Evolutionary conservation across 2,113 vertebrate species (phyloP).

Genomic region (Ceratotherium simum): DNA sequence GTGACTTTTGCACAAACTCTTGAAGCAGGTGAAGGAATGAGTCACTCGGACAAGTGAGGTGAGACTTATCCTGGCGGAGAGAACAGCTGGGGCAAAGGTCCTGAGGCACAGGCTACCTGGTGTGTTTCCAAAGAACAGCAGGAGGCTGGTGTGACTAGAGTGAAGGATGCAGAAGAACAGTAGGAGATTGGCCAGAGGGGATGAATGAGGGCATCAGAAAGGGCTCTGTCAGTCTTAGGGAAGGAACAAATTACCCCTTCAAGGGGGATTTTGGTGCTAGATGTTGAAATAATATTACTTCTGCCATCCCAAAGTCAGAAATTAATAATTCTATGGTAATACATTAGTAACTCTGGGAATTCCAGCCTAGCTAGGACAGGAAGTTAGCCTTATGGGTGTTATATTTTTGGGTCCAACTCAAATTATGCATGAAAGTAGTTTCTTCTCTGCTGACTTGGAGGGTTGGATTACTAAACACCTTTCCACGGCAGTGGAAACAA

Average conservation of each 20-base stretch:
- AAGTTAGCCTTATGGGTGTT: background rate
- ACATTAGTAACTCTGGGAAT: background rate
- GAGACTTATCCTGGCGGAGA: background rate
- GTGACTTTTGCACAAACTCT: background rate
- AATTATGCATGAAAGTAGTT: background rate
- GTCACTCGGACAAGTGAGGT: background rate
- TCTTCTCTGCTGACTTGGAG: slow-evolving; percentile 5
- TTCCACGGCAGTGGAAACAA: background rate
- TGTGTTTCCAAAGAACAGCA: background rate
- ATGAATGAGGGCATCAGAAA: background rate
- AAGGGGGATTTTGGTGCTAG: background rate
- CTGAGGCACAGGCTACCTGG: too few relatives aligned
- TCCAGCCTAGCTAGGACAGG: background rate
- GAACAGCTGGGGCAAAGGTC: background rate
- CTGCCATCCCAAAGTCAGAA: background rate
- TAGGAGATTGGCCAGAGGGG: background rate
- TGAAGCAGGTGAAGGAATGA: background rate
- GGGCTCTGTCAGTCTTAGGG: background rate
- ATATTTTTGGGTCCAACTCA: slow-evolving; percentile 6
- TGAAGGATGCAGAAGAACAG: background rate
- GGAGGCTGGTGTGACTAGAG: background rate
- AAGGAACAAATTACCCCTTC: background rate
- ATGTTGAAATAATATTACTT: slow-evolving; percentile 30
- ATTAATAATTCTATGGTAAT: background rate
- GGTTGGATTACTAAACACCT: background rate